Evolutionary conservation across 2,888 invertebrate species (phyloP).

Genomic region (Luffia ferchaultella): DNA sequence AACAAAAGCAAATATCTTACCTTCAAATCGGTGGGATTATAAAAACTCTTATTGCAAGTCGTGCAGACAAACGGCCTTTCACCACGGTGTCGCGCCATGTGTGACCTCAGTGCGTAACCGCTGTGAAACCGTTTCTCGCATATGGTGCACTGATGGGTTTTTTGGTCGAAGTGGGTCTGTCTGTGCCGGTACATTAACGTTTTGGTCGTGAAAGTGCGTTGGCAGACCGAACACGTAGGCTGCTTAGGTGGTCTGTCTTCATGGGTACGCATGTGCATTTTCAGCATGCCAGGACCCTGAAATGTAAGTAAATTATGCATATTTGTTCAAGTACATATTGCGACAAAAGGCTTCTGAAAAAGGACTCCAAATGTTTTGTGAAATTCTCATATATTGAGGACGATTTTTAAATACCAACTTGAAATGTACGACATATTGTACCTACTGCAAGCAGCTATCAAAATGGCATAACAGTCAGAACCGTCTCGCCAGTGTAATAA

Average conservation of each 20-base stretch:
- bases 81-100: constrained; percentile 57
- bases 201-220: constrained; percentile 66
- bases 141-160: constrained; percentile 52
- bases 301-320: neutral
- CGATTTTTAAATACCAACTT: too few species aligned
- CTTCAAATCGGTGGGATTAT: constrained; percentile 66
- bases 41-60: constrained; percentile 65
- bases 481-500: too few species aligned
- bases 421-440: too few species aligned
- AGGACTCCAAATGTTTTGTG: too few species aligned
- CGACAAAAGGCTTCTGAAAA: too few species aligned
- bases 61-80: constrained; percentile 63
- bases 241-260: constrained; percentile 64
- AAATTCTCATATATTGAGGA: neutral
- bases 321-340: neutral
- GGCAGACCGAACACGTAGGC: constrained; percentile 69
- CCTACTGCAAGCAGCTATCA: too few species aligned
- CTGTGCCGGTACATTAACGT: constrained; percentile 68
- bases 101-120: constrained; percentile 56
- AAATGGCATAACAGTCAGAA: too few species aligned
- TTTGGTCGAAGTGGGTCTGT: constrained; percentile 69
- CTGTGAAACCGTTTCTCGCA: constrained; percentile 60
- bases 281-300: constrained; percentile 70
- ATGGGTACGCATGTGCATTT: constrained; percentile 73
- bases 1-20: constrained; percentile 24